Conservation (phyloP, 2,797 vertebrate species). For the Telmatherina bonti region DNA sequence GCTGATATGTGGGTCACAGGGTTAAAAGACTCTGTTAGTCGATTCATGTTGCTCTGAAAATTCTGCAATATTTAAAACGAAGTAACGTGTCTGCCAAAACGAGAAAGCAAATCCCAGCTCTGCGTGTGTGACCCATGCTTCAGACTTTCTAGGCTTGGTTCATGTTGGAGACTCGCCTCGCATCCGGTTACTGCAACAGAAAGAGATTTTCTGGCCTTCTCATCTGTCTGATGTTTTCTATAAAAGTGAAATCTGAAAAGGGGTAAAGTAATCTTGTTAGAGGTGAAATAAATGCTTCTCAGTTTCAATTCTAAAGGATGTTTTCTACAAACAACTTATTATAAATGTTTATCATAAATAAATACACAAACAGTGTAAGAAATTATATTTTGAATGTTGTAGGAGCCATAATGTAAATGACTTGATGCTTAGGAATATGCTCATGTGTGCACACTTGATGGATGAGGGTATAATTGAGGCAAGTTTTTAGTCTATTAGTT, state of each 20-base stretch:
- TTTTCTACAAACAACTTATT: too few species aligned
- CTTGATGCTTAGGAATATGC: too few species aligned
- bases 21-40: slow-evolving; percentile 12
- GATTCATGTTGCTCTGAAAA: background rate
- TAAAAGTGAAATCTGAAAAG: background rate
- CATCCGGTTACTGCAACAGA: background rate
- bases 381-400: too few species aligned
- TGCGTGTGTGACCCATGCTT: background rate
- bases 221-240: background rate
- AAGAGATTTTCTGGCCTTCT: background rate
- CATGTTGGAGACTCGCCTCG: background rate
- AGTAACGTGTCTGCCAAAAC: background rate
- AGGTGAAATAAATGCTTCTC: background rate
- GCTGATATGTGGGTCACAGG: slow-evolving; percentile 13
- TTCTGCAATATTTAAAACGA: background rate
- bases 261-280: slow-evolving; percentile 9
- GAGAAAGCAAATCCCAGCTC: background rate
- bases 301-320: background rate
- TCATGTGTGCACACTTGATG: too few species aligned
- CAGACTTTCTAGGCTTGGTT: too few species aligned
- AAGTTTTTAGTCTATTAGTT: too few species aligned
- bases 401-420: too few species aligned
- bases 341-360: too few species aligned
- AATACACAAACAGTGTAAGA: background rate
- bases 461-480: too few species aligned